Conservation (phyloP, 2,113 vertebrate species). For the Cervus canadensis region DNA sequence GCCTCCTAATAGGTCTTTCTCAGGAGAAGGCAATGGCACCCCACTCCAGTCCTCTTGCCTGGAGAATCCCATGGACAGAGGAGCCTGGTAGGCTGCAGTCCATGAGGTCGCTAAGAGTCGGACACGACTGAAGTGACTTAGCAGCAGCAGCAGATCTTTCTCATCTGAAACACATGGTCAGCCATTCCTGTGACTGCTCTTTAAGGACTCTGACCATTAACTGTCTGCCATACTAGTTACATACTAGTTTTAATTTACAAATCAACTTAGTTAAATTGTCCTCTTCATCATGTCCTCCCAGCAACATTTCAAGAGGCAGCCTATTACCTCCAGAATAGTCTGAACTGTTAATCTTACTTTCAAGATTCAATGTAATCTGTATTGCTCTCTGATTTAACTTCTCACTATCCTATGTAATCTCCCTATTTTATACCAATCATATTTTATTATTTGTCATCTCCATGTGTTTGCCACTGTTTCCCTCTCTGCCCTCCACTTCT, state of each 20-base stretch:
- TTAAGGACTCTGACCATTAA: not conserved
- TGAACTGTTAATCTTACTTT: constrained; percentile 8
- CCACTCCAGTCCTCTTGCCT: too few relatives aligned
- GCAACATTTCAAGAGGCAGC: not conserved
- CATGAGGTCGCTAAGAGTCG: too few relatives aligned
- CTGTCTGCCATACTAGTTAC: not conserved
- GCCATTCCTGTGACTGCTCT: not conserved
- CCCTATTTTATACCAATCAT: not conserved
- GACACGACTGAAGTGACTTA: too few relatives aligned
- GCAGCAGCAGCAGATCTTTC: not conserved
- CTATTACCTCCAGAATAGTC: not conserved
- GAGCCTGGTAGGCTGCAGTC: too few relatives aligned
- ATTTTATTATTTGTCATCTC: not conserved
- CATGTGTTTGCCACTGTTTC: not conserved
- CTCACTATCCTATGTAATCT: not conserved
- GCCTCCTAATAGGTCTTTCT: not conserved
- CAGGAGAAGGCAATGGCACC: too few relatives aligned
- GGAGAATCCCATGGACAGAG: too few relatives aligned
- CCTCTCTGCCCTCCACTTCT: not conserved
- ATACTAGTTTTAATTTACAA: not conserved
- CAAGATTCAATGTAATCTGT: not conserved
- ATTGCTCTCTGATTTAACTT: not conserved
- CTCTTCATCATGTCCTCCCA: not conserved
- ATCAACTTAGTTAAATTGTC: not conserved
- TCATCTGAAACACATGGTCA: not conserved